Evolutionary conservation across 2,113 vertebrate species (phyloP), one percentile per base, ranked within the genome.

Genomic region (Nothocercus julius): DNA sequence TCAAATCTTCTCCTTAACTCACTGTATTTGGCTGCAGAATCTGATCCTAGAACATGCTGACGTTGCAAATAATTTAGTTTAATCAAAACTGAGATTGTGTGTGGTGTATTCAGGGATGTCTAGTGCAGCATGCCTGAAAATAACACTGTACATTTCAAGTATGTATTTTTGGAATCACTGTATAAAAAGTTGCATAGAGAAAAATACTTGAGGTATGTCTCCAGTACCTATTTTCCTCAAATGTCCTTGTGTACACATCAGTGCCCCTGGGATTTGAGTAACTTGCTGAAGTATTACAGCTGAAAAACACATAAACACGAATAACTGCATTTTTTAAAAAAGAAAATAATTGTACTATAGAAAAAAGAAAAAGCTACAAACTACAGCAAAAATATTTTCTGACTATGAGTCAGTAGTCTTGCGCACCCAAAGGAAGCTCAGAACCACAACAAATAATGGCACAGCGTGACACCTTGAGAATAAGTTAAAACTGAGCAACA

Each of bases 161-260:
- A 79, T 2, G n/a, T 38, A 67, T 76, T 82, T 62, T 84, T 27
- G 87, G 49, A 93, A 78, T 76, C 81, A 47, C 32, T 88, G 51
- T 83, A 61, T 8, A 62, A 32, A 27, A 77, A 58, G 2, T 11
- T 45, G 34, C 28, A n/a, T 17, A 89, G 32, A 40, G 76, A 94
- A 88, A 86, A 93, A 86, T 36, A 72, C 56, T 36, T 17, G 15
- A 63, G 67, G 32, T 69, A 82, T 67, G 56, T 91, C 80, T 82
- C 45, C 15, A 49, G 51, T 97, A 97, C 95, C 97, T 97, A 80
- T 79, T 98, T 81, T 95, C 97, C 93, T 96, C 72, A 77, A 97
- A 98, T 16, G 95, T 96, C 69, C 95, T 93, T 75, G 82, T 96
- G 68, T 96, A 98, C 28, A 95, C 19, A 85, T 91, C 40, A 49